Base-by-base conservation (phyloP, 2,888 invertebrate genomes). In the Ophion ellenae region DNA sequence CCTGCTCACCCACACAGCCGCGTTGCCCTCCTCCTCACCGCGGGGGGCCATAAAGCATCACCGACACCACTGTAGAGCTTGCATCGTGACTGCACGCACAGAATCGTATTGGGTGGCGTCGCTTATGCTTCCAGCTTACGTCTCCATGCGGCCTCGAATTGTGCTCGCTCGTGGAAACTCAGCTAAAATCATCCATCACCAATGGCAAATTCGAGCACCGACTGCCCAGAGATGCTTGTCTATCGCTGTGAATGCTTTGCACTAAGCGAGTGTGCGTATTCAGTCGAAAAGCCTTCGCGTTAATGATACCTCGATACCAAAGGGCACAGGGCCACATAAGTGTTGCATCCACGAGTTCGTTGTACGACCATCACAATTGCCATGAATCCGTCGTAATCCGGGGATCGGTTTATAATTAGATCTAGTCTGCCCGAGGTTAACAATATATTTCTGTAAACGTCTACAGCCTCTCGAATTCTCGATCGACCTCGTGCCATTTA, bases 31-130 rank as follows among this genome's bases (percentile, higher is more conserved):
- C 17, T 20, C 24, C 59, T 73, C 36, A 57, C 47, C 76, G 36
- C 77, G 61, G 53, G 80, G 76, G 64, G 75, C 66, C 76, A 61
- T 71, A 53, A 53, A 71, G 73, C 64, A 32, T 80, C 64, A 83
- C 74, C 63, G 71, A 28, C 40, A 57, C 20, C 83, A 7, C 24
- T 53, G 53, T 69, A 69, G 17, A 36, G 36, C 53, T 47, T 59
- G 59, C 57, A 78, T 69, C 78, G 69, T 61, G 40, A 28, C 64
- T 66, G 57, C 63, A 53, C 53, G 53, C 53, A 17, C 53, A 14
- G 14, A 28, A 36, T 40, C 70, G 75, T 47, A 24, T 74, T 36
- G 53, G 57, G 53, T 53, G 53, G 81, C 76, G 36, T 59, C 73
- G 73, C 47, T 77, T 73, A 61, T 77, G 4, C 53, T 76, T 71